Base-by-base conservation (phyloP, 2,113 vertebrate species). In the Erythrocercus mccallii region DNA sequence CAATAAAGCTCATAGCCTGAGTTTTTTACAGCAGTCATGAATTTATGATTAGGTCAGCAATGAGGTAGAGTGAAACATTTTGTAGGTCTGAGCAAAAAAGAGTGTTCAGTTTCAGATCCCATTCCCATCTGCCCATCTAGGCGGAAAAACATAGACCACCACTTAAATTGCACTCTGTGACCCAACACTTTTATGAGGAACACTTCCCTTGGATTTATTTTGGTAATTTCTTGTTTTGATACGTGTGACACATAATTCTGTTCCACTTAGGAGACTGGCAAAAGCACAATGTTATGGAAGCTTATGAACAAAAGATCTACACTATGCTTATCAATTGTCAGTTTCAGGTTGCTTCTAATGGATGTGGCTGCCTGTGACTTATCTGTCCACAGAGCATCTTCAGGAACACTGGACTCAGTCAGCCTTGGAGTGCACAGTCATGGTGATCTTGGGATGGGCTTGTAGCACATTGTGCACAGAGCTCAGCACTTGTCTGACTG, bases 11-110 rank as follows among this genome's bases (percentile, higher is more conserved):
- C 74, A 83, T 4, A 90, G 61, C 7, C 73, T 37, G 45, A 70
- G 38, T 44, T 95, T 94, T 73, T 95, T 70, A 87, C 38, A 77
- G n/a, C 65, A 81, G 37, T 72, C 61, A 81, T 91, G 81, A 91
- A 90, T 96, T 94, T 94, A 87, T 82, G 42, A 93, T 86, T 56
- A 93, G 35, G 61, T 72, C 31, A 61, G 47, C 78, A 90, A 12
- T 80, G 64, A 97, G 33, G 48, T 18, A 65, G 28, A 54, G 22
- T 44, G n/a, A 54, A 81, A 80, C 5, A 72, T 88, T 93, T 94
- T 78, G 60, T 86, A 13, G 16, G 27, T 74, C 47, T 18, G 57
- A 84, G 71, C 80, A 74, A 81, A 48, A 57, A 31, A 57, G 31
- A 33, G 15, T 80, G 69, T 38, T 72, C 25, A 16, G 15, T 87